Base-by-base conservation (phyloP, 2,888 invertebrate genomes). In the Macrophya annulata region DNA sequence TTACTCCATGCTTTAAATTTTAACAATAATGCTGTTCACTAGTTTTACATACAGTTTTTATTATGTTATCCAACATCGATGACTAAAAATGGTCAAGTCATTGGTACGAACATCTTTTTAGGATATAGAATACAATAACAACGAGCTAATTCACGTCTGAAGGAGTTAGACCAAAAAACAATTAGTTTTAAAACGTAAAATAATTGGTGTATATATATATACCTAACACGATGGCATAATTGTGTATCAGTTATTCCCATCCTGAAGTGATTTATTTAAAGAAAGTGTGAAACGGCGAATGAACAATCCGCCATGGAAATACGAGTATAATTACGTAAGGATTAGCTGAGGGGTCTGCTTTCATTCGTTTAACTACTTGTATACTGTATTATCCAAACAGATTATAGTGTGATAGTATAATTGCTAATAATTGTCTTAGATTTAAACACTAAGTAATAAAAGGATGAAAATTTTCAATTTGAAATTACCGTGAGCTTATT, bases 201-300 rank as follows among this genome's bases (percentile, higher is more conserved):
- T n/a, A n/a, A n/a, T n/a, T n/a, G n/a, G n/a, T n/a, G n/a, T n/a
- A n/a, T n/a, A n/a, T n/a, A n/a, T n/a, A n/a, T n/a, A n/a, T n/a
- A n/a, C n/a, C n/a, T n/a, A n/a, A n/a, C n/a, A n/a, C n/a, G n/a
- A n/a, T n/a, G n/a, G n/a, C n/a, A n/a, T n/a, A n/a, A n/a, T n/a
- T n/a, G n/a, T n/a, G 40, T 74, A 74, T 74, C 74, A 45, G 74
- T 74, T 43, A 9, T 77, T 77, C 77, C 55, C 77, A 55, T 77
- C 77, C 31, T 31, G 31, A 31, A 31, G 48, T 81, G 81, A 81
- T 81, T 62, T 62, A 65, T 81, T 62, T 81, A 17, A 81, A 68
- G 83, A 83, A 83, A 83, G 83, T 83, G 83, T 83, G 83, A 83
- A 83, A 83, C 83, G 68, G 68, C 68, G 68, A 68, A 68, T 65